Conservation (phyloP, 2,113 vertebrate genomes). For the Mugil cephalus region DNA sequence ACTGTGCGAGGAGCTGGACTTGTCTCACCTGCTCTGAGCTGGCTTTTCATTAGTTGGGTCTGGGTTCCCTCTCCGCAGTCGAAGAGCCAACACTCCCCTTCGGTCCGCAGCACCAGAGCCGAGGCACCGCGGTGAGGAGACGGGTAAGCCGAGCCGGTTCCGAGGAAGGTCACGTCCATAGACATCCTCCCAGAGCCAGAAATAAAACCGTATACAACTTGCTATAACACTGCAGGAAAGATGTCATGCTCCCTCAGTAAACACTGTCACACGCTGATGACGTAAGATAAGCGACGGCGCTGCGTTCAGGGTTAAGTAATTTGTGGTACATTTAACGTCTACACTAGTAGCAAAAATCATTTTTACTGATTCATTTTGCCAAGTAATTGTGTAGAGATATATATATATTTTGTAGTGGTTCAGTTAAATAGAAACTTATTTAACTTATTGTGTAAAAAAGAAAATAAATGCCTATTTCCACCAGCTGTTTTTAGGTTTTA, state of each 20-base stretch:
- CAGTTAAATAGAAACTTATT: too few species aligned
- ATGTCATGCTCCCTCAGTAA: neutral
- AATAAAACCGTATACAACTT: too few species aligned
- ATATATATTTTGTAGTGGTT: too few species aligned
- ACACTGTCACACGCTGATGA: conserved; percentile 56
- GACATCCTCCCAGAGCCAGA: conserved; percentile 78
- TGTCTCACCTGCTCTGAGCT: conserved; percentile 86
- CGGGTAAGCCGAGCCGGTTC: conserved; percentile 92
- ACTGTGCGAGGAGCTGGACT: neutral
- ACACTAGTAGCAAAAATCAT: too few species aligned
- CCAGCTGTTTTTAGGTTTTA: too few species aligned
- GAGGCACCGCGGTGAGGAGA: conserved; percentile 89
- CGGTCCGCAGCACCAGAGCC: conserved; percentile 88
- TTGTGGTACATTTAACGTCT: too few species aligned
- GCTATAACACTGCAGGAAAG: accelerated
- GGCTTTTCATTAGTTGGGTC: conserved; percentile 93
- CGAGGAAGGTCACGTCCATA: conserved; percentile 94
- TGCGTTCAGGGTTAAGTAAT: neutral
- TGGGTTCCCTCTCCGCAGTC: conserved; percentile 97
- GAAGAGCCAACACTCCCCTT: conserved; percentile 95
- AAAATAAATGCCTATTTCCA: too few species aligned
- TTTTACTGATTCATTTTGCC: too few species aligned
- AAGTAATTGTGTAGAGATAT: too few species aligned
- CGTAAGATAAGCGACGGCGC: conserved; percentile 16
- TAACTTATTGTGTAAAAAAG: too few species aligned